These are phyloP conservation scores for Parapristionchus giblindavisi DNA, from an alignment of 2,888 invertebrate species.

Conservation along the genomic window DNA sequence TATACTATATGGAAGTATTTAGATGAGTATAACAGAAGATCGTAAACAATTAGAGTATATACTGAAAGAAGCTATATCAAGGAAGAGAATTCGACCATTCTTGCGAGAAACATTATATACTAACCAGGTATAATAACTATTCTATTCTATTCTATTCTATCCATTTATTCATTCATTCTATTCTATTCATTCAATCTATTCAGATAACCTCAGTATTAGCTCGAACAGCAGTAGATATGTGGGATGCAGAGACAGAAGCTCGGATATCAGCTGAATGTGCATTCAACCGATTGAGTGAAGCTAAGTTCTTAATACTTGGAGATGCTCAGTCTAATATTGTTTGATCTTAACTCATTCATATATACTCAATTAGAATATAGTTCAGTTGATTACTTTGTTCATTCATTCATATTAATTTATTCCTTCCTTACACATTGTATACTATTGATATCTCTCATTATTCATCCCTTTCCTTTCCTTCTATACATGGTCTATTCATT, in stretches of 20 bases:
- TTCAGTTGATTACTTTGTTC: too few species aligned
- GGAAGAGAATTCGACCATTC: neutral
- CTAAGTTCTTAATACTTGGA: too few species aligned
- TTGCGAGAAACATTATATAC: too few species aligned
- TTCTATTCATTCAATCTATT: neutral
- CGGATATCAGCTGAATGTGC: constrained; percentile 61
- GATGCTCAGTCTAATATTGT: too few species aligned
- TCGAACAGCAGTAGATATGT: constrained; percentile 50
- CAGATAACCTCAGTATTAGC: constrained; percentile 5
- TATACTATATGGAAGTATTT: too few species aligned
- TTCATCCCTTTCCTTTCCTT: too few species aligned
- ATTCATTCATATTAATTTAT: neutral
- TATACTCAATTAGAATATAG: too few species aligned
- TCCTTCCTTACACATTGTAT: neutral
- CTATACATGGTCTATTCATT: too few species aligned
- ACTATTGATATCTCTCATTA: too few species aligned
- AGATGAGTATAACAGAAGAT: too few species aligned
- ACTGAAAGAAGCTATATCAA: neutral
- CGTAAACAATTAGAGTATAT: neutral
- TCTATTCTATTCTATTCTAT: neutral
- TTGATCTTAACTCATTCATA: too few species aligned
- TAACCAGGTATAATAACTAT: neutral
- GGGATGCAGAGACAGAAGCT: constrained; percentile 62
- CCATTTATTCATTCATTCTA: neutral
- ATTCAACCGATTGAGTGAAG: constrained; percentile 47